phyloP scores from a whole-genome alignment of 2,888 invertebrate species.

The Eristalinus aeneus region DNA sequence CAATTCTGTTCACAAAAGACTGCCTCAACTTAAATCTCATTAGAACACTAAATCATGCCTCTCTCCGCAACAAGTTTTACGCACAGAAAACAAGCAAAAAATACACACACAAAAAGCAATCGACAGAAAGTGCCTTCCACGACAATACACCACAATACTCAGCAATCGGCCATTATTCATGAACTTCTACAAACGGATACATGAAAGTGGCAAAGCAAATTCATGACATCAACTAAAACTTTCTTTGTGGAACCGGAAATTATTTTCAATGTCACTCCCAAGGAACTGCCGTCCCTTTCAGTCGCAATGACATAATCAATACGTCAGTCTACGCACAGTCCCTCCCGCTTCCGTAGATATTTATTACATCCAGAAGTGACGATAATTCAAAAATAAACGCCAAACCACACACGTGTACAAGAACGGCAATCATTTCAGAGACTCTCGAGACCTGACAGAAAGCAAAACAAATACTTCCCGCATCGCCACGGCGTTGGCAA shows the following conservation, averaged over 20 bases:
- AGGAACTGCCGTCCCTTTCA: not conserved
- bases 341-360: not conserved
- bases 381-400: constrained; percentile 9
- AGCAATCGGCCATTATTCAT: not conserved
- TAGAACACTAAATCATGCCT: not conserved
- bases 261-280: not conserved
- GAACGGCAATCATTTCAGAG: not conserved
- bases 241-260: not conserved
- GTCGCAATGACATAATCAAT: not conserved
- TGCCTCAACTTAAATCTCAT: not conserved
- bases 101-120: not conserved
- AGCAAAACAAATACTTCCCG: not conserved
- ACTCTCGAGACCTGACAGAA: constrained; percentile 6
- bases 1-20: not conserved
- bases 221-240: not conserved
- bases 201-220: not conserved
- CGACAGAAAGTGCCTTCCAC: too few relatives aligned
- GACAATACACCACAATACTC: too few relatives aligned
- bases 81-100: not conserved
- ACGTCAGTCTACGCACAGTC: not conserved
- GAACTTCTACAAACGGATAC: not conserved
- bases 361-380: not conserved
- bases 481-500: not conserved
- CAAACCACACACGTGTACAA: not conserved
- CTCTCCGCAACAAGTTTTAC: too few relatives aligned